Evolutionary conservation across 1,140 invertebrate genomes (phyloP).

Genomic region (Megalopta genalis): DNA sequence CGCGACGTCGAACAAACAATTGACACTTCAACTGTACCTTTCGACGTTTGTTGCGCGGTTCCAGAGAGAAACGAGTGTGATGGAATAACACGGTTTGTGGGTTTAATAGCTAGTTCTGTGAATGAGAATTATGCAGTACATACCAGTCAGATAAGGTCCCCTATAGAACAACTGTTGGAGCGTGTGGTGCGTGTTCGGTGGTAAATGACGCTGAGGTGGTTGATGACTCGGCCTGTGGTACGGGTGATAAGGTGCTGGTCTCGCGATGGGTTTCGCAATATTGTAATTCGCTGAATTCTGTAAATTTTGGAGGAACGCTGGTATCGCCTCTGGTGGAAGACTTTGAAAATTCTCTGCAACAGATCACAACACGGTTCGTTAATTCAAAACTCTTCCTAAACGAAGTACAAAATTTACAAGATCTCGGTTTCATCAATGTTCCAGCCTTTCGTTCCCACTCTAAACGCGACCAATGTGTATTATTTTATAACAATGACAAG

Average conservation of each 20-base stretch:
- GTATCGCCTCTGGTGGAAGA: constrained; percentile 73
- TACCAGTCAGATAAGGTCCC: constrained; percentile 81
- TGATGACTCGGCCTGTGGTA: constrained; percentile 78
- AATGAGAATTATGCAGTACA: constrained; percentile 22
- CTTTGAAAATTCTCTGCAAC: constrained; percentile 77
- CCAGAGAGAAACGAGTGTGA: too few species aligned
- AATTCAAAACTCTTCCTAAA: too few species aligned
- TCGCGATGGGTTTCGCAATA: constrained; percentile 81
- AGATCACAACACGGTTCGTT: not conserved
- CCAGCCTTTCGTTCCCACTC: too few species aligned
- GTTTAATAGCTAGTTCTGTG: not conserved
- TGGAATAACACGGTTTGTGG: not conserved
- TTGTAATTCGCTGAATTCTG: constrained; percentile 77
- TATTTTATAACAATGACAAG: too few species aligned
- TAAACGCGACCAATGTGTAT: too few species aligned
- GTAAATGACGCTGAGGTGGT: constrained; percentile 76
- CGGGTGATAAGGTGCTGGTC: constrained; percentile 79
- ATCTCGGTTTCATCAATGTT: too few species aligned
- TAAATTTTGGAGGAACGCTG: constrained; percentile 76
- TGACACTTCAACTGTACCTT: too few species aligned
- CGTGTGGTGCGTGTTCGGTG: constrained; percentile 79
- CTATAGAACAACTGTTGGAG: constrained; percentile 79
- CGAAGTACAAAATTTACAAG: too few species aligned
- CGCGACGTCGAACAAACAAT: too few species aligned
- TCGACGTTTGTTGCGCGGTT: too few species aligned